phyloP scores from a whole-genome alignment of 2,113 vertebrate genomes.

The Porphyrio hochstetteri region DNA sequence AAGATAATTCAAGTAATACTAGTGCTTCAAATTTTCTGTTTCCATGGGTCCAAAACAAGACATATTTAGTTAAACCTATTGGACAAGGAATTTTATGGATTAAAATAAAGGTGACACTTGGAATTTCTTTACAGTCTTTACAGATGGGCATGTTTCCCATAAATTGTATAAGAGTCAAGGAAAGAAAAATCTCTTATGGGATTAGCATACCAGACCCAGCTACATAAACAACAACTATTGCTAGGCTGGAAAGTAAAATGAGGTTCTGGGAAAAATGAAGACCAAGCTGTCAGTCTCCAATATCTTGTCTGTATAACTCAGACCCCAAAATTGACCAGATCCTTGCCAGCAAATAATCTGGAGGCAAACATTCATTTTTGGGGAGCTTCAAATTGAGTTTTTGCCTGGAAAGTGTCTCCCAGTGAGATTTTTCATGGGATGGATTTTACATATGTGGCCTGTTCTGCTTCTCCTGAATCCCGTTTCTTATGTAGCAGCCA shows the following conservation, averaged over 20 bases:
- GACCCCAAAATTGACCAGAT: neutral
- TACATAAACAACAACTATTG: constrained; percentile 14
- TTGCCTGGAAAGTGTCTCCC: neutral
- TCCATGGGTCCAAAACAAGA: neutral
- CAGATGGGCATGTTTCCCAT: neutral
- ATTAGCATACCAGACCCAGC: constrained; percentile 7
- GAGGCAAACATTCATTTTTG: neutral
- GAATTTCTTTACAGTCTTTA: neutral
- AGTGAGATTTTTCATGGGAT: neutral
- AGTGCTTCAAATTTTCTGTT: neutral
- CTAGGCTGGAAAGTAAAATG: neutral
- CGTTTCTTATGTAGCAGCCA: neutral
- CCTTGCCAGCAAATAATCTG: neutral
- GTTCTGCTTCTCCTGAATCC: neutral
- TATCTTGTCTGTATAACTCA: neutral
- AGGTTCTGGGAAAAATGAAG: neutral
- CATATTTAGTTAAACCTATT: neutral
- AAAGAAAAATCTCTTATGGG: neutral
- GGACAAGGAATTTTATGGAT: neutral
- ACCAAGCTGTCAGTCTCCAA: neutral
- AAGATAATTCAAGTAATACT: neutral
- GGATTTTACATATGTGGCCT: neutral
- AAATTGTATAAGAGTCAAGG: neutral
- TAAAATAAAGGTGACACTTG: neutral
- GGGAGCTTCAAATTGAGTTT: neutral